Evolutionary conservation across 2,797 vertebrate species (phyloP).

Genomic region (Ceyx erithaca): DNA sequence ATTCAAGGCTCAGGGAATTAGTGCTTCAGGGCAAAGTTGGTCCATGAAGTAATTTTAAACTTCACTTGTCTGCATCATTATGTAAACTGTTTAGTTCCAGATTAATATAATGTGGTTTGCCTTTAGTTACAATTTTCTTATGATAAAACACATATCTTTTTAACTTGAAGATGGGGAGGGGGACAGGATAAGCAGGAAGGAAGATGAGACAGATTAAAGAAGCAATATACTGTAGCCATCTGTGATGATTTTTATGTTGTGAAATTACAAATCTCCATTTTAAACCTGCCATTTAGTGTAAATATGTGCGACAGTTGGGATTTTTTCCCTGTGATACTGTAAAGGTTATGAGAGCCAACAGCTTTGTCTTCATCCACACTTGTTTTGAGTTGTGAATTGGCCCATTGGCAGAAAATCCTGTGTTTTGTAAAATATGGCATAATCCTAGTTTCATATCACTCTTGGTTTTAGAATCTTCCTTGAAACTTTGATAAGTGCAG

Average conservation of each 20-base stretch:
- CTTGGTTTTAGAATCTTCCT: constrained; percentile 66
- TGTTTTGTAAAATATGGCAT: constrained; percentile 63
- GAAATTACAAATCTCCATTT: constrained; percentile 70
- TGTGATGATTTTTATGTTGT: constrained; percentile 56
- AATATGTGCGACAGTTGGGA: constrained; percentile 60
- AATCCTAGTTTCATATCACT: constrained; percentile 45
- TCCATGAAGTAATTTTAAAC: neutral
- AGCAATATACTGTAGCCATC: constrained; percentile 67
- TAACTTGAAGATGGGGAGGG: neutral
- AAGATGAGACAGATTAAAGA: constrained; percentile 58
- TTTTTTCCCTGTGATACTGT: constrained; percentile 49
- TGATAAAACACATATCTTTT: neutral
- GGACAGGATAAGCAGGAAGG: neutral
- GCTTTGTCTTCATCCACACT: constrained; percentile 47
- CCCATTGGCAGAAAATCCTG: constrained; percentile 59
- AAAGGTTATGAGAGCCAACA: constrained; percentile 59
- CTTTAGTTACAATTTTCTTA: constrained; percentile 29
- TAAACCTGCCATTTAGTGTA: constrained; percentile 66
- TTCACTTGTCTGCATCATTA: constrained; percentile 5
- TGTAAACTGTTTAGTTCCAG: constrained; percentile 24
- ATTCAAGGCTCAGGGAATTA: constrained; percentile 6
- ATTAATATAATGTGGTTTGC: constrained; percentile 14
- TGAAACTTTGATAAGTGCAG: constrained; percentile 72
- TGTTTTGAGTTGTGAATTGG: constrained; percentile 53
- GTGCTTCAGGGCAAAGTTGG: constrained; percentile 32